phyloP scores from a whole-genome alignment of 35 echinoderm and acorn worm genomes.

The Eucidaris tribuloides region DNA sequence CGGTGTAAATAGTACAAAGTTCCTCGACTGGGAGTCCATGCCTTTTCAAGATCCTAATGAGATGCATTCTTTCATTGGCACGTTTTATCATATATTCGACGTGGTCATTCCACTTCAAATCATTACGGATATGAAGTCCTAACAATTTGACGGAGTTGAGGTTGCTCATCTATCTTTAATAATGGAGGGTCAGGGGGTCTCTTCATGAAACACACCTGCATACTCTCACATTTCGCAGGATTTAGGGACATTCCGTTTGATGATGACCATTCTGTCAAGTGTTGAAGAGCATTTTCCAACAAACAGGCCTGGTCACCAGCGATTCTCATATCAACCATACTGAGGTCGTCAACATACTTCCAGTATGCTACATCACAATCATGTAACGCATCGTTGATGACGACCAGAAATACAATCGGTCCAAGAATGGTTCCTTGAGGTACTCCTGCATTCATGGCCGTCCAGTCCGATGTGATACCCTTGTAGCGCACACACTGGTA shows the following conservation, averaged over 20 bases:
- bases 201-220: conserved; percentile 38
- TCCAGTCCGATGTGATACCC: conserved; percentile 24
- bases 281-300: conserved; percentile 21
- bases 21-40: not conserved
- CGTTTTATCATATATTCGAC: conserved; percentile 11
- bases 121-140: conserved; percentile 6
- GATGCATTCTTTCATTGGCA: not conserved
- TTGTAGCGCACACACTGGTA: conserved; percentile 40
- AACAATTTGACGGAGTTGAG: not conserved
- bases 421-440: conserved; percentile 65
- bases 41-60: not conserved
- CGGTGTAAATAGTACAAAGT: conserved; percentile 3
- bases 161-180: not conserved
- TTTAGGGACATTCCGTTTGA: conserved; percentile 40
- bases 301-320: not conserved
- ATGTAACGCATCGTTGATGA: conserved; percentile 54
- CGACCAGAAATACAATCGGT: conserved; percentile 44
- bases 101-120: conserved; percentile 18
- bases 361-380: conserved; percentile 17
- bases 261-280: conserved; percentile 17
- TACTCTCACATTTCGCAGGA: conserved; percentile 42
- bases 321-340: conserved; percentile 24
- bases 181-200: not conserved
- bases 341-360: conserved; percentile 78
- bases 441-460: conserved; percentile 27